phyloP scores from a whole-genome alignment of 2,113 vertebrate species.

The Panurus biarmicus region DNA sequence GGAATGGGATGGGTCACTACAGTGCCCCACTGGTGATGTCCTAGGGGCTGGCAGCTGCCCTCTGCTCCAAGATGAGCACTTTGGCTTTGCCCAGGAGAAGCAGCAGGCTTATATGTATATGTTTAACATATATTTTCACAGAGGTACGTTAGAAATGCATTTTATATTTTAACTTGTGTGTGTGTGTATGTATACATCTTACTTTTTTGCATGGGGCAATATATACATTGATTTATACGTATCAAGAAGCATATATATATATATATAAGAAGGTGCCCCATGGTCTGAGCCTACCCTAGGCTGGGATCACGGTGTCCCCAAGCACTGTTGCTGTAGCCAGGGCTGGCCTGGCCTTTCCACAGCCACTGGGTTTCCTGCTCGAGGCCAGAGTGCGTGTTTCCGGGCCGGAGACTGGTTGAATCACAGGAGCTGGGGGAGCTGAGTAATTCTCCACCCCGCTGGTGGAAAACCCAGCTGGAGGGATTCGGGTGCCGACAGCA shows the following conservation, averaged over 20 bases:
- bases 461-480: not conserved
- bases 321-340: fast-evolving
- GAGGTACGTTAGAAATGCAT: not conserved
- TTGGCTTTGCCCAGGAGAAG: not conserved
- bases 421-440: not conserved
- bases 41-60: not conserved
- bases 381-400: not conserved
- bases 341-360: not conserved
- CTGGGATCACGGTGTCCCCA: fast-evolving
- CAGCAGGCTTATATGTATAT: not conserved
- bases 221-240: not conserved
- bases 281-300: not conserved
- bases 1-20: not conserved
- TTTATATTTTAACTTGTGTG: not conserved
- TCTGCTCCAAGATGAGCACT: not conserved
- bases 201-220: not conserved
- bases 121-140: not conserved
- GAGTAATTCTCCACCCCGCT: not conserved
- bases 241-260: not conserved
- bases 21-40: not conserved
- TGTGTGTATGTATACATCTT: fast-evolving
- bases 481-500: not conserved
- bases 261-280: not conserved
- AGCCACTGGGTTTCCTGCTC: not conserved
- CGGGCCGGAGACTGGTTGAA: not conserved